Evolutionary conservation across 2,113 vertebrate species (phyloP).

Genomic region (human): GRCh38 chr17:79918001-79918500

Average conservation of each 20-base stretch:
- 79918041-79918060: not conserved
- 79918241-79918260: not conserved
- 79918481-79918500: not conserved
- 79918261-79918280: not conserved
- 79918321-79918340: not conserved
- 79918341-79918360: not conserved
- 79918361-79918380: too few species aligned
- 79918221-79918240: rapidly evolving
- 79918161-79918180: not conserved
- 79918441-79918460: rapidly evolving
- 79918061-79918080: not conserved
- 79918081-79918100: too few species aligned
- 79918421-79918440: not conserved
- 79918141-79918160: not conserved
- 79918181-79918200: too few species aligned
- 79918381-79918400: not conserved
- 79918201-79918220: not conserved
- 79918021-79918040: too few species aligned
- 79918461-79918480: rapidly evolving
- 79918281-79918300: not conserved
- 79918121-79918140: not conserved
- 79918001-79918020: not conserved
- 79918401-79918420: not conserved
- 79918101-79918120: not conserved
- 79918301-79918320: not conserved